A percentile compares a stretch with the other conserved stretches of the same genome.
Evolutionary conservation across 2,888 invertebrate genomes (phyloP).

Genomic region (Noctua pronuba): DNA sequence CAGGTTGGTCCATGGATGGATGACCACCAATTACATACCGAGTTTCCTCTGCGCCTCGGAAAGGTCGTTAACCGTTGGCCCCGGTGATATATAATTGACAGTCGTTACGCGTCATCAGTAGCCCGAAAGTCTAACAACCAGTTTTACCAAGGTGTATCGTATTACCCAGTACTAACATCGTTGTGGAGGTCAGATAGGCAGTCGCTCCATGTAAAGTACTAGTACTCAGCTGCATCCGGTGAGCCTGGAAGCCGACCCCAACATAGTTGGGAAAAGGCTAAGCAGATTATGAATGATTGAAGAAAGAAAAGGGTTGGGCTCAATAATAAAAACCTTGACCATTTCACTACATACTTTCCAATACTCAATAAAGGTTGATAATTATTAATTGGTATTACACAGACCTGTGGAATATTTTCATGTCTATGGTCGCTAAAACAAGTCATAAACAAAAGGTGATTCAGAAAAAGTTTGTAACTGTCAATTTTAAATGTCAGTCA

Average conservation of each 20-base stretch:
- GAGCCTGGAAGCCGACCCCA: not conserved
- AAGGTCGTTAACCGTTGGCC: not conserved
- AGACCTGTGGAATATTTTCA: not conserved
- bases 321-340: not conserved
- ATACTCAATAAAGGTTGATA: not conserved
- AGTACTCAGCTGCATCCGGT: not conserved
- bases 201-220: not conserved
- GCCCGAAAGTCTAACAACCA: not conserved
- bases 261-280: no score
- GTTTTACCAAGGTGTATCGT: not conserved
- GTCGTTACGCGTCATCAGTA: not conserved
- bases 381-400: not conserved
- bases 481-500: not conserved
- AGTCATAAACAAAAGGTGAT: not conserved
- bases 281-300: not conserved
- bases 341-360: not conserved
- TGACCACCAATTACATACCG: not conserved
- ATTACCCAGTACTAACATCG: not conserved
- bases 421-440: not conserved
- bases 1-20: not conserved
- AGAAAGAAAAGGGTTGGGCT: not conserved
- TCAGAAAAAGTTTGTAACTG: not conserved
- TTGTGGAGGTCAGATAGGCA: not conserved
- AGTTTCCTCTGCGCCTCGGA: not conserved
- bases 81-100: not conserved